Evolutionary conservation across 2,113 vertebrate species (phyloP).

Genomic region (Pteruthius melanotis): DNA sequence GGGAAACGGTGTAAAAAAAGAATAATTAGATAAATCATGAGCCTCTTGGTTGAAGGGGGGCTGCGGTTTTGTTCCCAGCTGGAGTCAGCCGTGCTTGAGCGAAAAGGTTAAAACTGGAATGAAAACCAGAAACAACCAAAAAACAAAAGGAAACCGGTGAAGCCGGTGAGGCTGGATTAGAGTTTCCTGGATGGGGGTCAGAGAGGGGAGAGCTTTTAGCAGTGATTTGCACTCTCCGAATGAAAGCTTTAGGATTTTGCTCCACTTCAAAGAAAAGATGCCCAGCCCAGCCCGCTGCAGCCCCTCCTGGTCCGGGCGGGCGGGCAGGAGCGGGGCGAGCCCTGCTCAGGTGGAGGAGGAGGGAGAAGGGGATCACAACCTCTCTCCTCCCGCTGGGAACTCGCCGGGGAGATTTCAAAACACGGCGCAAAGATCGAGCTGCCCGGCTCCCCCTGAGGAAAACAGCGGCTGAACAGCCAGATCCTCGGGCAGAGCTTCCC

Average conservation of each 20-base stretch:
- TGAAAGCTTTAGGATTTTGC: conserved; percentile 3
- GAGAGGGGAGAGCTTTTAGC: conserved; percentile 47
- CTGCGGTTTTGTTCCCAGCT: not conserved
- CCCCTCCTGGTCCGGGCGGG: not conserved
- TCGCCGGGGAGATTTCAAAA: not conserved
- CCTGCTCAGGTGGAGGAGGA: not conserved
- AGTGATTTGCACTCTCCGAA: conserved; percentile 29
- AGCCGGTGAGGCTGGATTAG: conserved; percentile 7
- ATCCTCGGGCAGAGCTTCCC: not conserved
- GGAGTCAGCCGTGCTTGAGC: not conserved
- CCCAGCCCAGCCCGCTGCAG: not conserved
- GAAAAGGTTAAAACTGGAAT: not conserved
- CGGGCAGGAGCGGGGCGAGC: not conserved
- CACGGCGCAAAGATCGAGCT: not conserved
- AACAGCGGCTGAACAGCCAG: not conserved
- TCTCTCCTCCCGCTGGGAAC: not conserved
- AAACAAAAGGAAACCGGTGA: not conserved
- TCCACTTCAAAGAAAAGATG: conserved; percentile 58
- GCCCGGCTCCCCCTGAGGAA: not conserved
- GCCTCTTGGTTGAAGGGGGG: not conserved
- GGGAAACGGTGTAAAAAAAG: not conserved
- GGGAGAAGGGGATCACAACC: not conserved
- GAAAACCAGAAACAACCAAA: not conserved
- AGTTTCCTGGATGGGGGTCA: conserved; percentile 12
- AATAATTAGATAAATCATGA: not conserved